These are phyloP conservation scores for Drosophila yakuba DNA, from an alignment of 1,140 invertebrate genomes.

Conservation along the genomic window DNA sequence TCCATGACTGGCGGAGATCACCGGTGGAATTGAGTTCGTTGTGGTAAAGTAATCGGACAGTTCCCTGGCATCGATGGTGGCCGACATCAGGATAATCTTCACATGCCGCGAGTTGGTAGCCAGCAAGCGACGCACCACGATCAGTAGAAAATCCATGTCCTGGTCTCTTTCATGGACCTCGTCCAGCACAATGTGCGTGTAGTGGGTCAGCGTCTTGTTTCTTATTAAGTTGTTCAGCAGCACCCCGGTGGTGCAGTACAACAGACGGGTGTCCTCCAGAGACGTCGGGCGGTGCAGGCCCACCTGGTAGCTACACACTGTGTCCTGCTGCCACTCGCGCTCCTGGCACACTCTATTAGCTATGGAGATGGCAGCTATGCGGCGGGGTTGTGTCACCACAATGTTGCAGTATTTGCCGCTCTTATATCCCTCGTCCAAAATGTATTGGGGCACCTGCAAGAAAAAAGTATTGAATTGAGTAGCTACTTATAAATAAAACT, in stretches of 20 bases:
- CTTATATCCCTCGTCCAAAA: constrained; percentile 91
- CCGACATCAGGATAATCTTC: constrained; percentile 95
- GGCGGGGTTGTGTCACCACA: constrained; percentile 94
- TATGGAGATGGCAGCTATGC: constrained; percentile 95
- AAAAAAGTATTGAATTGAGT: too few relatives aligned
- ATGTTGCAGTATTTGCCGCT: constrained; percentile 88
- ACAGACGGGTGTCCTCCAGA: constrained; percentile 90
- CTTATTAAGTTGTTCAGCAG: constrained; percentile 91
- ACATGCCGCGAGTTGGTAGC: constrained; percentile 89
- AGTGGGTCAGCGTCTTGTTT: constrained; percentile 87
- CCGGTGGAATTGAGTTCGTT: constrained; percentile 86
- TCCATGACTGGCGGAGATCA: constrained; percentile 86
- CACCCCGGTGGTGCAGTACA: constrained; percentile 94
- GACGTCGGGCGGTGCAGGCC: constrained; percentile 57
- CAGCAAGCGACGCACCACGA: constrained; percentile 93
- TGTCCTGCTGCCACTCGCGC: constrained; percentile 91
- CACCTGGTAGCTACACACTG: constrained; percentile 94
- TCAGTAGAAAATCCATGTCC: constrained; percentile 96
- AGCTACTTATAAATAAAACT: neutral
- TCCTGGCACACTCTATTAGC: constrained; percentile 94
- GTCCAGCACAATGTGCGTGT: constrained; percentile 96
- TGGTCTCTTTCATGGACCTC: constrained; percentile 98
- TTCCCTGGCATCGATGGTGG: constrained; percentile 90
- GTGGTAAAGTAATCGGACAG: constrained; percentile 91
- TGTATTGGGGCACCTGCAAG: constrained; percentile 92